These are phyloP conservation scores for Pachyrhynchus sulphureomaculatus DNA, from an alignment of 1,140 invertebrate genomes.

Conservation along the genomic window DNA sequence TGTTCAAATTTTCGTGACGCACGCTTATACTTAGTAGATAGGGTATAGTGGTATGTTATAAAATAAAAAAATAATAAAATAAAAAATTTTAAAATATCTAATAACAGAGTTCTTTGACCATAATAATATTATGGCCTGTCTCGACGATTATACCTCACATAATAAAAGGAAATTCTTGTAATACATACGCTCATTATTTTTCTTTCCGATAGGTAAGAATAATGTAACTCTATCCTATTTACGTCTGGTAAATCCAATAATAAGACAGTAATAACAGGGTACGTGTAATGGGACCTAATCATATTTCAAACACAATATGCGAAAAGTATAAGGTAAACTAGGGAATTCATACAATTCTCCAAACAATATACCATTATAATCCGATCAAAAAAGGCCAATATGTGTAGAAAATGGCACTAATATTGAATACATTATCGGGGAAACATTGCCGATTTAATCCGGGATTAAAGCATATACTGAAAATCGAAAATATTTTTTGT, in stretches of 20 bases:
- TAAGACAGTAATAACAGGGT: conserved; percentile 10
- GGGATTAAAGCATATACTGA: conserved; percentile 8
- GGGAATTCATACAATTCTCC: neutral
- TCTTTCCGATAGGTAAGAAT: neutral
- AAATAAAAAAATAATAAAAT: too few relatives aligned
- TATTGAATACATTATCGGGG: conserved; percentile 22
- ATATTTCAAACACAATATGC: conserved; percentile 5
- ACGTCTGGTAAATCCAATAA: neutral
- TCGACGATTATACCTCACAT: too few relatives aligned
- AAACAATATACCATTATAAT: conserved; percentile 5
- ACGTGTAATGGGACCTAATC: conserved; percentile 6
- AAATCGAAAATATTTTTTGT: conserved; percentile 6
- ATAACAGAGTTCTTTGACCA: too few relatives aligned
- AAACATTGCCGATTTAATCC: conserved; percentile 13
- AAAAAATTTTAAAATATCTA: too few relatives aligned
- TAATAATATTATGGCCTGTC: too few relatives aligned
- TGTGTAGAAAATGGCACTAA: conserved; percentile 18
- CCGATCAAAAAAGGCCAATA: conserved; percentile 25
- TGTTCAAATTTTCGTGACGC: too few relatives aligned
- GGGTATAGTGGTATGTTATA: too few relatives aligned
- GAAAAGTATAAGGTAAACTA: conserved; percentile 7
- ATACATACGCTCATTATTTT: neutral
- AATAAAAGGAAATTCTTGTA: too few relatives aligned
- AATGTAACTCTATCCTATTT: conserved; percentile 1
- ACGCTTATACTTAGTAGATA: too few relatives aligned